phyloP scores from a whole-genome alignment of 2,113 vertebrate species.

The Paracanthobrama guichenoti region DNA sequence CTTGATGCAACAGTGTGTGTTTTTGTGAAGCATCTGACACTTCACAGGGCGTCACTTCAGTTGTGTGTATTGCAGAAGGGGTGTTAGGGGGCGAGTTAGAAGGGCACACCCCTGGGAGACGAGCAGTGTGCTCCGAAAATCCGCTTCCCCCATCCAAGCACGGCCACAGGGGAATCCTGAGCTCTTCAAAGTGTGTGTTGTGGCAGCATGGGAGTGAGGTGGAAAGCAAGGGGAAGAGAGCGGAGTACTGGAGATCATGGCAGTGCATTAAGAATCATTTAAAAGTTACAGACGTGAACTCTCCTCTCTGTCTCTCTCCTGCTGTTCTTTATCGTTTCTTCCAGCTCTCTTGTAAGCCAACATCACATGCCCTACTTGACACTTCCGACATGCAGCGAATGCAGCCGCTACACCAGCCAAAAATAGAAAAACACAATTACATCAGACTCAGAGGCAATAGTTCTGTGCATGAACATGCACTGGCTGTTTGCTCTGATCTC shows the following conservation, averaged over 20 bases:
- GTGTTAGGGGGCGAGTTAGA: constrained; percentile 33
- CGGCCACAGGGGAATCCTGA: constrained; percentile 30
- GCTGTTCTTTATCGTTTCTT: constrained; percentile 30
- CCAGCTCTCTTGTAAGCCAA: constrained; percentile 21
- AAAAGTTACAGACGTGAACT: constrained; percentile 29
- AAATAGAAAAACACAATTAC: constrained; percentile 49
- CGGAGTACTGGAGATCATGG: constrained; percentile 29
- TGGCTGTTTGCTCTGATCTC: background rate
- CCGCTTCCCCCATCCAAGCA: constrained; percentile 34
- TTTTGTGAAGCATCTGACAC: constrained; percentile 18
- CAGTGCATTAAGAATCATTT: constrained; percentile 38
- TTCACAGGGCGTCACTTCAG: constrained; percentile 35
- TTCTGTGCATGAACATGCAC: background rate
- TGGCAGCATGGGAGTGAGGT: background rate
- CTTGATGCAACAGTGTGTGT: constrained; percentile 35
- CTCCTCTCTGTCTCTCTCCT: background rate
- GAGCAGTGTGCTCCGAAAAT: background rate
- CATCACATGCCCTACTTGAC: constrained; percentile 34
- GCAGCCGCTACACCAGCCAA: background rate
- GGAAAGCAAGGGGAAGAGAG: background rate
- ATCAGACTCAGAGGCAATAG: constrained; percentile 17
- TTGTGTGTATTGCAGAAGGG: constrained; percentile 18
- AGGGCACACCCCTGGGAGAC: constrained; percentile 37
- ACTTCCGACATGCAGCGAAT: constrained; percentile 13
- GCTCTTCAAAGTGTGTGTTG: constrained; percentile 30